Conservation (phyloP, 2,888 invertebrate species). For the Salpingus planirostris region DNA sequence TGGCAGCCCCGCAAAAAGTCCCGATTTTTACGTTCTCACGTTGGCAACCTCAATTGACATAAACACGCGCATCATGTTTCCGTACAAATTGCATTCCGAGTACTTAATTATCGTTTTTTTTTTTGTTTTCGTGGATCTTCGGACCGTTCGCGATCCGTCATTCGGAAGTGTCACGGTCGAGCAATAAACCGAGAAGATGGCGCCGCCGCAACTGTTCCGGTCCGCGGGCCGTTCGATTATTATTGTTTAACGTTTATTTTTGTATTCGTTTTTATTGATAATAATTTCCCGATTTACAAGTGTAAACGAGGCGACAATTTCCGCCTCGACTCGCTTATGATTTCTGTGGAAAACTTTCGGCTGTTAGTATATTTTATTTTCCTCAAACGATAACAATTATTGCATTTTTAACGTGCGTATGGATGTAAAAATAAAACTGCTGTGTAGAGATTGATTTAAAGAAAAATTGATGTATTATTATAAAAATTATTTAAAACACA, state of each 20-base stretch:
- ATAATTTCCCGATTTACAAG: no score
- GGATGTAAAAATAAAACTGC: constrained; percentile 30
- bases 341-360: constrained; percentile 10
- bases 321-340: no score
- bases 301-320: no score
- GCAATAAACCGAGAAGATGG: no score
- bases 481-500: constrained; percentile 22
- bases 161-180: no score
- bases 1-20: no score
- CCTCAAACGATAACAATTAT: constrained; percentile 3
- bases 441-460: constrained; percentile 38
- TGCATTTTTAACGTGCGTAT: constrained; percentile 34
- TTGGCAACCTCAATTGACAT: constrained; percentile 17
- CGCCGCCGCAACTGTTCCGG: no score
- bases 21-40: no score
- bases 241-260: constrained; percentile 3
- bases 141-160: no score
- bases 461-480: constrained; percentile 36
- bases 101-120: constrained; percentile 16
- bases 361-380: not conserved
- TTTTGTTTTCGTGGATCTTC: constrained; percentile 14
- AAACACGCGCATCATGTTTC: constrained; percentile 23
- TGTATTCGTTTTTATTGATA: constrained; percentile 8
- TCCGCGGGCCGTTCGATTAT: no score
- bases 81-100: constrained; percentile 32